Evolutionary conservation across 2,888 invertebrate species (phyloP).

Genomic region (Mesopsocus fuscifrons): DNA sequence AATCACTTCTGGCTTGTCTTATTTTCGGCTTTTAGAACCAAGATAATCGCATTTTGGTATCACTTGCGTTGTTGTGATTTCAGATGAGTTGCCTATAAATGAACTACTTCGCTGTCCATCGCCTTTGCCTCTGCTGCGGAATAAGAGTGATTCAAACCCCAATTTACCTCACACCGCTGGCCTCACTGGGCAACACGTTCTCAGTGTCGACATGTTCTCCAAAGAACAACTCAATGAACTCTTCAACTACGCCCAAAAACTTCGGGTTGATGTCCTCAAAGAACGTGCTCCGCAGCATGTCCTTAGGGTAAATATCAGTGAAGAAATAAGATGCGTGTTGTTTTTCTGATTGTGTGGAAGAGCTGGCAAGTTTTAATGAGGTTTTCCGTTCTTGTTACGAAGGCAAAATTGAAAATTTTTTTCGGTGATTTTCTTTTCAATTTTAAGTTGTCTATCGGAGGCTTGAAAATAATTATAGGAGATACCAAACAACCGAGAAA

Average conservation of each 20-base stretch:
- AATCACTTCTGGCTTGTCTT: too few species aligned
- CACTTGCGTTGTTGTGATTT: too few species aligned
- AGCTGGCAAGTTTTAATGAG: not conserved
- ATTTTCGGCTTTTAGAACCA: too few species aligned
- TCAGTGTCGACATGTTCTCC: conserved; percentile 68
- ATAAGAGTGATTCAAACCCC: conserved; percentile 24
- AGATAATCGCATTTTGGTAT: too few species aligned
- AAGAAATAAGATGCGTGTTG: too few species aligned
- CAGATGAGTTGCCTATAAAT: too few species aligned
- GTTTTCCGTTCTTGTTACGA: not conserved
- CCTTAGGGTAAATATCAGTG: conserved; percentile 37
- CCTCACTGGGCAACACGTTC: conserved; percentile 55
- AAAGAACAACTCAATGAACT: conserved; percentile 83
- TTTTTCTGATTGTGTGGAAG: not conserved
- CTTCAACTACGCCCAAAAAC: conserved; percentile 80
- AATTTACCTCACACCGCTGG: conserved; percentile 25
- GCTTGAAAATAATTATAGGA: too few species aligned
- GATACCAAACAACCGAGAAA: too few species aligned
- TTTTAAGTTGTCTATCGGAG: too few species aligned
- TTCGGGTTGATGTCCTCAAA: conserved; percentile 63
- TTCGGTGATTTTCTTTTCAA: too few species aligned
- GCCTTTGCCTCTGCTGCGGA: conserved; percentile 19
- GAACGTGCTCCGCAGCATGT: conserved; percentile 71
- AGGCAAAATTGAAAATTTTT: not conserved
- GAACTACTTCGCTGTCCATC: conserved; percentile 22